Evolutionary conservation across 2,113 vertebrate species (phyloP).

Genomic region (Podilymbus podiceps): DNA sequence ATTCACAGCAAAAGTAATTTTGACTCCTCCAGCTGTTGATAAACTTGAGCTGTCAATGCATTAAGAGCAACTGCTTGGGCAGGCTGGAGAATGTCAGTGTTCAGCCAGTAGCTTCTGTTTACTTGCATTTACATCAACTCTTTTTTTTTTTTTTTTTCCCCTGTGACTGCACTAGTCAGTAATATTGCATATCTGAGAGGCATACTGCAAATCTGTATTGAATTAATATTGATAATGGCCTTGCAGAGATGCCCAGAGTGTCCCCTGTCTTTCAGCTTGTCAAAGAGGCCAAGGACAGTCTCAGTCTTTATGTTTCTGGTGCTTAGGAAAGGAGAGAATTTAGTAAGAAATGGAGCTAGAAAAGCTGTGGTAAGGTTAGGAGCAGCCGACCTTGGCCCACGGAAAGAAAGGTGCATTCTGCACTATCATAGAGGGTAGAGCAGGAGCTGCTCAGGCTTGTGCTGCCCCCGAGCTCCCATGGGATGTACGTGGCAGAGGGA

Average conservation of each 20-base stretch:
- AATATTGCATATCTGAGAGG: neutral
- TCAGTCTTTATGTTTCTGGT: neutral
- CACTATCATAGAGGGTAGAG: neutral
- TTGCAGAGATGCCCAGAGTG: neutral
- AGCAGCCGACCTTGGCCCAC: neutral
- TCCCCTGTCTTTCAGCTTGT: neutral
- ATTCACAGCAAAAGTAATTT: conserved; percentile 3
- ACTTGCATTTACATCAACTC: conserved; percentile 10
- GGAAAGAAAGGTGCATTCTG: neutral
- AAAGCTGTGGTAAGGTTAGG: neutral
- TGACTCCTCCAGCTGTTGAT: conserved; percentile 57
- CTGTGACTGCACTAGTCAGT: neutral
- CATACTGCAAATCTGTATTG: neutral
- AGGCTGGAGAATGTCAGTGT: neutral
- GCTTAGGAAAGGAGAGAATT: neutral
- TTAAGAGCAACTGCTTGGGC: neutral
- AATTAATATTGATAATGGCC: neutral
- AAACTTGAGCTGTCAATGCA: conserved; percentile 25
- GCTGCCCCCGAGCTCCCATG: neutral
- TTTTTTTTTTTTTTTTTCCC: neutral
- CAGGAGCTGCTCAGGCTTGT: neutral
- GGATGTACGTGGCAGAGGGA: neutral
- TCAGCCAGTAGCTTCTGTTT: conserved; percentile 28
- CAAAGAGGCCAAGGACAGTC: neutral
- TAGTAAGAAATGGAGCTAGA: neutral